Percentiles rank a stretch among this genome's conserved stretches.
These are phyloP conservation scores for Sycophaga agraensis DNA, from an alignment of 1,140 invertebrate genomes.

Conservation along the genomic window DNA sequence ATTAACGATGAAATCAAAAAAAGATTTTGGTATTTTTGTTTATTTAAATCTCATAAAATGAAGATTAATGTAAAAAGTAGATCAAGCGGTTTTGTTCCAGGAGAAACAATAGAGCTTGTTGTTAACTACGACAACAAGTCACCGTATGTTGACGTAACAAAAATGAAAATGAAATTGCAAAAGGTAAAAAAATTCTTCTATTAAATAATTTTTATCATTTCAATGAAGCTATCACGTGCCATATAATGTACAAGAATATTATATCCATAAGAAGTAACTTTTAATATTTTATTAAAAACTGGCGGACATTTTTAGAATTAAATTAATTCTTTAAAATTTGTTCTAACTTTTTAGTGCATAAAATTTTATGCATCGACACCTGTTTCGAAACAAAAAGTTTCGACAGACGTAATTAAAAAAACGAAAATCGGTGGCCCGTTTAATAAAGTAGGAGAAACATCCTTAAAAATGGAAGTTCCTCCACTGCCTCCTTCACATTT, in stretches of 20 bases:
- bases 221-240: no score
- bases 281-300: no score
- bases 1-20: constrained; percentile 53
- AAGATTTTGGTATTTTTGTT: constrained; percentile 63
- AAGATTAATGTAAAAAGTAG: constrained; percentile 61
- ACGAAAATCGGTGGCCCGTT: constrained; percentile 20
- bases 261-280: no score
- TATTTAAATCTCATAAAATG: constrained; percentile 55
- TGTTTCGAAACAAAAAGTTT: background rate
- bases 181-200: constrained; percentile 56
- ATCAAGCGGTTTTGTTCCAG: constrained; percentile 64
- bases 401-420: constrained; percentile 9
- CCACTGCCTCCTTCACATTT: constrained; percentile 36
- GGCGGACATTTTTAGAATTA: no score
- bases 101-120: constrained; percentile 63
- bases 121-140: constrained; percentile 66
- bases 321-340: no score
- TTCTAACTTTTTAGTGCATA: constrained; percentile 1
- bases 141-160: constrained; percentile 58
- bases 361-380: constrained; percentile 7
- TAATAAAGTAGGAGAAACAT: constrained; percentile 9
- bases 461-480: constrained; percentile 32
- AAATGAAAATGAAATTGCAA: constrained; percentile 61
- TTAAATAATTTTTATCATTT: no score
- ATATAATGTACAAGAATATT: no score